Evolutionary conservation across 2,113 vertebrate species (phyloP).

Genomic region (Loxodonta africana): DNA sequence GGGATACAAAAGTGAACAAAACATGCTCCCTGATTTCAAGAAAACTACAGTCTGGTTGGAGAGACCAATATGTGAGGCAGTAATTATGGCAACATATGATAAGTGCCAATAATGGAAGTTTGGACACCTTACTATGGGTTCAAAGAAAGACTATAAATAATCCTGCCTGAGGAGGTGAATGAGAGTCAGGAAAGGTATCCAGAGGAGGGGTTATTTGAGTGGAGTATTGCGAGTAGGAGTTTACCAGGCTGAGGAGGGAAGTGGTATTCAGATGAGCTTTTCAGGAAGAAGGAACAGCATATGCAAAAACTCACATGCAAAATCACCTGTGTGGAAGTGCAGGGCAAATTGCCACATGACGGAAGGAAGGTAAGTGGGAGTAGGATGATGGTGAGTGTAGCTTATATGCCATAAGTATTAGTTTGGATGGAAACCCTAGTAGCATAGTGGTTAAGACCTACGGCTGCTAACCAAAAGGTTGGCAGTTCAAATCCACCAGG

Average conservation of each 20-base stretch:
- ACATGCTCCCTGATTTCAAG: neutral
- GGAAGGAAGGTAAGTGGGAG: too few species aligned
- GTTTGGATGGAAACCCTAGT: neutral
- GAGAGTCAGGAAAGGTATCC: neutral
- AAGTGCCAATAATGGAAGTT: neutral
- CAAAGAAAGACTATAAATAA: neutral
- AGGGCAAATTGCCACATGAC: rapidly evolving
- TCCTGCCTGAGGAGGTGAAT: neutral
- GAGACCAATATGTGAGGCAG: neutral
- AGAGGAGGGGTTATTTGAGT: neutral
- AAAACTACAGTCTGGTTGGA: neutral
- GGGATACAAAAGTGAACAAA: conserved; percentile 1
- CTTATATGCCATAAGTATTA: neutral
- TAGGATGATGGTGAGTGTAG: neutral
- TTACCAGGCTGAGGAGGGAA: neutral
- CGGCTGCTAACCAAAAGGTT: too few species aligned
- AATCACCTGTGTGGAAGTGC: rapidly evolving
- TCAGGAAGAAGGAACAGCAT: neutral
- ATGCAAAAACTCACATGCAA: neutral
- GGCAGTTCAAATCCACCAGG: too few species aligned
- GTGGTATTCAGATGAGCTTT: neutral
- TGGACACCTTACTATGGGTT: neutral
- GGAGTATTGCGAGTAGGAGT: neutral
- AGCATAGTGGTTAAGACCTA: too few species aligned
- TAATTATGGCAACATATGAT: neutral